These are phyloP conservation scores for Acestrorhynchus altus DNA, from an alignment of 2,797 vertebrate genomes.

Conservation along the genomic window DNA sequence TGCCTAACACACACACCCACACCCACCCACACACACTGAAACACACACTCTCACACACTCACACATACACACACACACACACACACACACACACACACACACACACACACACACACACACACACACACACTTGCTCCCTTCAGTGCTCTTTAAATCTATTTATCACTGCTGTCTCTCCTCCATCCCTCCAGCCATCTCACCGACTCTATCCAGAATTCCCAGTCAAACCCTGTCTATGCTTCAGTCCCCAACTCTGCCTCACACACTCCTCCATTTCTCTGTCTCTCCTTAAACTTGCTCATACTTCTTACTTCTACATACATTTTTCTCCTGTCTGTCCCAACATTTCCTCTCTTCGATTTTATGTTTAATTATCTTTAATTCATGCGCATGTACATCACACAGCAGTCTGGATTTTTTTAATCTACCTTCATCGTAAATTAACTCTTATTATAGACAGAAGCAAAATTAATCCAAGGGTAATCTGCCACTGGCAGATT, in stretches of 20 bases:
- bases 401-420: too few species aligned
- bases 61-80: constrained; percentile 2
- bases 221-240: constrained; percentile 37
- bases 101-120: constrained; percentile 40
- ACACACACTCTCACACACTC: too few species aligned
- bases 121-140: background rate
- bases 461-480: too few species aligned
- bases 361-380: too few species aligned
- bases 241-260: constrained; percentile 59
- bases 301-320: too few species aligned
- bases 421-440: too few species aligned
- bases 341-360: too few species aligned
- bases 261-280: constrained; percentile 59
- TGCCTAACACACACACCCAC: constrained; percentile 10
- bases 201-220: constrained; percentile 11
- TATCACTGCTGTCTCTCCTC: constrained; percentile 20
- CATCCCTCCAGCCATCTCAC: constrained; percentile 12
- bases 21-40: constrained; percentile 27
- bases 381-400: too few species aligned
- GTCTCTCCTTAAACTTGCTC: too few species aligned
- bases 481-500: too few species aligned
- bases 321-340: too few species aligned
- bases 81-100: constrained; percentile 20
- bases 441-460: too few species aligned
- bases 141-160: constrained; percentile 25